These are phyloP conservation scores for Amphiprion percula DNA, from an alignment of 2,113 vertebrate genomes.

Conservation along the genomic window DNA sequence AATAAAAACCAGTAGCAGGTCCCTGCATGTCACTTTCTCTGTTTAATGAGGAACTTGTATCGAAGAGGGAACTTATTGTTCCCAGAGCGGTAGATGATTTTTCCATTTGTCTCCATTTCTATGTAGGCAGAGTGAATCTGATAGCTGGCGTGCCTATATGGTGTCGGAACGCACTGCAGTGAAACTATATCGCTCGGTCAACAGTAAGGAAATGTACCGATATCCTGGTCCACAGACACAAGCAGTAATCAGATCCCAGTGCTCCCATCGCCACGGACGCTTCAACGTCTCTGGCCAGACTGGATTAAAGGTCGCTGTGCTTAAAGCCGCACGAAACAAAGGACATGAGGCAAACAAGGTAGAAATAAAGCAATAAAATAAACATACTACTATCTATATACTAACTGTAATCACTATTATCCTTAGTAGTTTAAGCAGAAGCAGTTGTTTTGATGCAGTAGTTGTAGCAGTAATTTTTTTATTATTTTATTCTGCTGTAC, in stretches of 20 bases:
- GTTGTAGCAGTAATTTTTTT: background rate
- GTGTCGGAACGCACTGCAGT: constrained; percentile 34
- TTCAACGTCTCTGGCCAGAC: constrained; percentile 13
- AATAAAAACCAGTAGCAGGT: constrained; percentile 20
- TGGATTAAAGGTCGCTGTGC: constrained; percentile 11
- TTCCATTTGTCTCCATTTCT: constrained; percentile 51
- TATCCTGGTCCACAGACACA: constrained; percentile 32
- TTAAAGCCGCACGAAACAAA: background rate
- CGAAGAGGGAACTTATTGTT: constrained; percentile 22
- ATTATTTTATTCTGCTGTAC: background rate
- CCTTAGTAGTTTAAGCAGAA: background rate
- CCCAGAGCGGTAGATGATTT: constrained; percentile 10
- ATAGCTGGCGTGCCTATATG: constrained; percentile 37
- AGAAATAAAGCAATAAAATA: too few relatives aligned
- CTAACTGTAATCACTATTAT: background rate
- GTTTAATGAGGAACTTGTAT: constrained; percentile 2
- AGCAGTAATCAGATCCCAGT: constrained; percentile 45
- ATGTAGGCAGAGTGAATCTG: constrained; percentile 36
- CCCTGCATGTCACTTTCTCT: background rate
- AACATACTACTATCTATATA: too few relatives aligned
- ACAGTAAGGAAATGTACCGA: constrained; percentile 38
- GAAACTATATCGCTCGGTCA: constrained; percentile 41
- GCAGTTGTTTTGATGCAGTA: background rate
- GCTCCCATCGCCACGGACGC: constrained; percentile 5
- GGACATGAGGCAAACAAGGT: background rate